Percentiles rank a stretch among this genome's conserved stretches.
These are phyloP conservation scores for Gopherus flavomarginatus DNA, from an alignment of 2,113 vertebrate genomes.

Conservation along the genomic window DNA sequence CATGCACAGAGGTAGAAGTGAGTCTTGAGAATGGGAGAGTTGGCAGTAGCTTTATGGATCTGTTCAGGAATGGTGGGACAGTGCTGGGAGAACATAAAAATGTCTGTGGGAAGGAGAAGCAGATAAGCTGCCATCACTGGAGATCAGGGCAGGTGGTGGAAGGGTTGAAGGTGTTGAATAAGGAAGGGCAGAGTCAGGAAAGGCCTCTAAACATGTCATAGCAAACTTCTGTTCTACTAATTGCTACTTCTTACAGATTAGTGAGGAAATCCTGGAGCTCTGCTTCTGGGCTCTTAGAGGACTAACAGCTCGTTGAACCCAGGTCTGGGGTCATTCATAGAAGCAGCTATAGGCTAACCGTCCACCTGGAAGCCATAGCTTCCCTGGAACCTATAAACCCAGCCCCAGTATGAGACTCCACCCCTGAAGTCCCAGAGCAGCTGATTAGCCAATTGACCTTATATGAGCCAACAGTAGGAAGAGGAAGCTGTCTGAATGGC, in stretches of 20 bases:
- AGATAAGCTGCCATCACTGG: background rate
- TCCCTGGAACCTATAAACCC: background rate
- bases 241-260: background rate
- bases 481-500: background rate
- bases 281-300: background rate
- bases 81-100: background rate
- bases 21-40: background rate
- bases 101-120: background rate
- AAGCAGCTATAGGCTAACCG: background rate
- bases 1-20: background rate
- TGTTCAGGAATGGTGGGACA: rapidly evolving
- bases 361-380: background rate
- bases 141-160: background rate
- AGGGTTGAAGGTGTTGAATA: background rate
- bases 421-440: background rate
- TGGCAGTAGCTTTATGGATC: background rate
- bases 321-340: background rate
- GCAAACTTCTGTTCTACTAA: background rate
- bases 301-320: background rate
- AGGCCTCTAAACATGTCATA: background rate
- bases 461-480: background rate
- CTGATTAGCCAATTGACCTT: background rate
- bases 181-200: background rate
- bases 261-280: background rate
- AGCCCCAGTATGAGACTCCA: background rate